These are phyloP conservation scores for Agapornis canus DNA, from an alignment of 2,797 vertebrate species.

Conservation along the genomic window DNA sequence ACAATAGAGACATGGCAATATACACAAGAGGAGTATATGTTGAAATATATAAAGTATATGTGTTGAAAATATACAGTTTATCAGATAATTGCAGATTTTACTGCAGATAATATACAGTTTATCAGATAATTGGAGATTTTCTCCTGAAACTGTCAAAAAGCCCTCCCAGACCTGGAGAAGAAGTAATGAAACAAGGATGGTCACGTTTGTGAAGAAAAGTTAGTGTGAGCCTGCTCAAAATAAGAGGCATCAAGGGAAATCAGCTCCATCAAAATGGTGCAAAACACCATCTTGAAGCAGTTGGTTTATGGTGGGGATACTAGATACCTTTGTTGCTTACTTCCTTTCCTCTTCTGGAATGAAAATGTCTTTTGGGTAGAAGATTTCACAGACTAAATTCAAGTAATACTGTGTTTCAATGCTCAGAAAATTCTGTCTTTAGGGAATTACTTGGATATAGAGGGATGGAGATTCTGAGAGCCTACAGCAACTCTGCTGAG, in stretches of 20 bases:
- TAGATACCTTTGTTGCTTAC: background rate
- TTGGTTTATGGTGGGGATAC: accelerated
- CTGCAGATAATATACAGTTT: too few species aligned
- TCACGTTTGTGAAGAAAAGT: background rate
- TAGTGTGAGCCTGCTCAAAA: accelerated
- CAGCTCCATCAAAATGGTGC: background rate
- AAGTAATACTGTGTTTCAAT: background rate
- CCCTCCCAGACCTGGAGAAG: background rate
- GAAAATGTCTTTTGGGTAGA: background rate
- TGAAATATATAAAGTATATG: too few species aligned
- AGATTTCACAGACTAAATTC: background rate
- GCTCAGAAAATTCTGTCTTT: background rate
- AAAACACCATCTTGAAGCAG: background rate
- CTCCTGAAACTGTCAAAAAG: background rate
- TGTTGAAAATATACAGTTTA: background rate
- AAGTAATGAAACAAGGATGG: background rate
- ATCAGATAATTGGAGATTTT: background rate
- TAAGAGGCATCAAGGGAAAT: background rate
- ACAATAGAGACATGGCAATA: background rate
- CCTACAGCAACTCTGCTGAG: background rate
- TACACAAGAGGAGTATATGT: background rate
- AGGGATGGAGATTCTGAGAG: background rate
- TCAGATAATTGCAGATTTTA: too few species aligned
- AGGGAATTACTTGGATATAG: background rate
- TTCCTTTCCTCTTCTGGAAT: background rate